Percentiles rank a stretch among this genome's conserved stretches.
Evolutionary conservation across 1,140 invertebrate genomes (phyloP).

Genomic region (Bemisia tabaci): DNA sequence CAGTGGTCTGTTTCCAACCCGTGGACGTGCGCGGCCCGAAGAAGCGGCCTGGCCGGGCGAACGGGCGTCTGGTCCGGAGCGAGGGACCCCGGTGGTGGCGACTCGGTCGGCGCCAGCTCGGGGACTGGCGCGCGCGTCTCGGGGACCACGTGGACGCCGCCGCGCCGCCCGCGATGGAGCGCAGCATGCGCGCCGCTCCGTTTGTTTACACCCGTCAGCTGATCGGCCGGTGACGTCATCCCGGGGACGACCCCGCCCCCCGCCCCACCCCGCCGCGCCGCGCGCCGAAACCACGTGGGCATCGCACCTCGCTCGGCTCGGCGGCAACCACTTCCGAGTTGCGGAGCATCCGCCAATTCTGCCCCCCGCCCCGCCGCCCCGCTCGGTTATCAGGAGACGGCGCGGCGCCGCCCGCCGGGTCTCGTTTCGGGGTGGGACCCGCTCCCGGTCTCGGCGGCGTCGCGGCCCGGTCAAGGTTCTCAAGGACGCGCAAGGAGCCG

Average conservation of each 20-base stretch:
- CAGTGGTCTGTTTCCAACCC: too few species aligned
- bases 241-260: conserved; percentile 24
- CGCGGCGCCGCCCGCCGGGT: too few species aligned
- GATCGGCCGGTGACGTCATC: conserved; percentile 25
- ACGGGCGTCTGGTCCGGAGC: conserved; percentile 7
- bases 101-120: too few species aligned
- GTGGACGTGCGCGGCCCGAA: too few species aligned
- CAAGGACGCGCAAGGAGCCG: too few species aligned
- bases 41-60: conserved; percentile 18
- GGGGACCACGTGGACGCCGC: too few species aligned
- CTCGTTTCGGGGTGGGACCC: too few species aligned
- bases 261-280: conserved; percentile 17
- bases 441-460: too few species aligned
- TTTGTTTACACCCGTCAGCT: conserved; percentile 27
- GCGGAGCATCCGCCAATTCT: conserved; percentile 67
- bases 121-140: too few species aligned
- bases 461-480: too few species aligned
- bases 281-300: conserved; percentile 23
- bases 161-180: conserved; percentile 13
- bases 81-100: conserved; percentile 1
- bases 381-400: too few species aligned
- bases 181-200: conserved; percentile 21
- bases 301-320: background rate
- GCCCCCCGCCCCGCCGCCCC: too few species aligned
- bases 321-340: conserved; percentile 26